These are phyloP conservation scores for Scomber scombrus DNA, from an alignment of 2,113 vertebrate species.

Conservation along the genomic window DNA sequence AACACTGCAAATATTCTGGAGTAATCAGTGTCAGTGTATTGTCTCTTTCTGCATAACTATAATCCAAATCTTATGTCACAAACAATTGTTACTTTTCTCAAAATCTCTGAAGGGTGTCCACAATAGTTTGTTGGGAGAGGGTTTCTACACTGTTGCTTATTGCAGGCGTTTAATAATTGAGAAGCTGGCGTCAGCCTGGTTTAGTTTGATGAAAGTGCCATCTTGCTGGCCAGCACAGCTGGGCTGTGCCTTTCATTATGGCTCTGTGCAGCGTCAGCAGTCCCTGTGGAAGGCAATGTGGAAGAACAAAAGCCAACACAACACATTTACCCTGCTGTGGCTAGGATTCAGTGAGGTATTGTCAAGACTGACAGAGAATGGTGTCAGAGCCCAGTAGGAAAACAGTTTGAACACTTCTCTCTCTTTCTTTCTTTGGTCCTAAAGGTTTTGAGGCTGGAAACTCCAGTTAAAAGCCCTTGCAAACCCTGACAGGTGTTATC, in stretches of 20 bases:
- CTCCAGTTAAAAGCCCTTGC: not conserved
- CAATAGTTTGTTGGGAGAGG: conserved; percentile 14
- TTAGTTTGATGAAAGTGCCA: conserved; percentile 77
- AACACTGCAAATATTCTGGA: conserved; percentile 47
- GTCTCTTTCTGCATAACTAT: conserved; percentile 33
- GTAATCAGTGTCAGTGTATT: conserved; percentile 48
- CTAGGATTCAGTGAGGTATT: conserved; percentile 49
- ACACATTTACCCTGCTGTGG: conserved; percentile 50
- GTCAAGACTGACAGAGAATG: conserved; percentile 36
- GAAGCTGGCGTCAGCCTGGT: conserved; percentile 57
- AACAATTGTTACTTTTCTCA: conserved; percentile 41
- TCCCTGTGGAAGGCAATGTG: conserved; percentile 62
- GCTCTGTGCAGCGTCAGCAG: conserved; percentile 40
- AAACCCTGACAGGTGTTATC: conserved; percentile 31
- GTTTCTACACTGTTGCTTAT: conserved; percentile 58
- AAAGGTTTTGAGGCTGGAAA: conserved; percentile 31
- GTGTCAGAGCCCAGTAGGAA: conserved; percentile 45
- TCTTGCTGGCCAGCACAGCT: conserved; percentile 59
- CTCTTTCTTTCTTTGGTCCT: conserved; percentile 34
- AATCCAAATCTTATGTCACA: conserved; percentile 65
- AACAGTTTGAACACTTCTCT: conserved; percentile 4
- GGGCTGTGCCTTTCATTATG: conserved; percentile 65
- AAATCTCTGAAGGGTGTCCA: conserved; percentile 40
- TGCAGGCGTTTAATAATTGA: conserved; percentile 79
- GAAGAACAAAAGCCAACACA: conserved; percentile 57